Conservation (phyloP, 2,113 vertebrate genomes). For the Cyprinodon tularosa region DNA sequence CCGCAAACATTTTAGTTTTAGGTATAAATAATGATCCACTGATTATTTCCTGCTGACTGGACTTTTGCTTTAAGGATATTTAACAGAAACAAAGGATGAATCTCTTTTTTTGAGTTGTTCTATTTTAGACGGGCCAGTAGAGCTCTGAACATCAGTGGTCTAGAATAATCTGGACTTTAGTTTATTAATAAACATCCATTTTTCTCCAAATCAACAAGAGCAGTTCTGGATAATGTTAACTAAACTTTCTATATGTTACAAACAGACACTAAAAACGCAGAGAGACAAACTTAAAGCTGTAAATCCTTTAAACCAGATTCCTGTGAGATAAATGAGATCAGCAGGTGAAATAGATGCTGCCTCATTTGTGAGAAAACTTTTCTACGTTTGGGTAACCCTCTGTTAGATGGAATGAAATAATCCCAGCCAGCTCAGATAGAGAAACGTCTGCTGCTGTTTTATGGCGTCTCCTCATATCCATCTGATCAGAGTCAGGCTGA, state of each 20-base stretch:
- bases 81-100: too few species aligned
- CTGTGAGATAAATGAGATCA: constrained; percentile 3
- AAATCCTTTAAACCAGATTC: not conserved
- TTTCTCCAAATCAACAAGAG: not conserved
- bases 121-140: too few species aligned
- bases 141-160: too few species aligned
- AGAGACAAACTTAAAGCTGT: not conserved
- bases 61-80: too few species aligned
- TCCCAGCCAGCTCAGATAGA: constrained; percentile 12
- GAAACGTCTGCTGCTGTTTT: not conserved
- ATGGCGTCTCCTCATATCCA: too few species aligned
- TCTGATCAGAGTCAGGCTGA: not conserved
- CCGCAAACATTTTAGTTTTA: too few species aligned
- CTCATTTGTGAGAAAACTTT: constrained; percentile 9
- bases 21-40: too few species aligned
- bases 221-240: too few species aligned
- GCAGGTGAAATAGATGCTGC: constrained; percentile 3
- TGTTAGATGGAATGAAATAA: constrained; percentile 8
- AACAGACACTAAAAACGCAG: not conserved
- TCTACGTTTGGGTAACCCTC: constrained; percentile 21
- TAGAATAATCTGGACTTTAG: too few species aligned
- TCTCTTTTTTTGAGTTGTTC: too few species aligned
- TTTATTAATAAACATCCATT: not conserved
- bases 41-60: too few species aligned
- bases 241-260: too few species aligned